Percentiles rank a stretch among this genome's conserved stretches.
Conservation (phyloP, 2,888 invertebrate genomes). For the Drosophila cracens region DNA sequence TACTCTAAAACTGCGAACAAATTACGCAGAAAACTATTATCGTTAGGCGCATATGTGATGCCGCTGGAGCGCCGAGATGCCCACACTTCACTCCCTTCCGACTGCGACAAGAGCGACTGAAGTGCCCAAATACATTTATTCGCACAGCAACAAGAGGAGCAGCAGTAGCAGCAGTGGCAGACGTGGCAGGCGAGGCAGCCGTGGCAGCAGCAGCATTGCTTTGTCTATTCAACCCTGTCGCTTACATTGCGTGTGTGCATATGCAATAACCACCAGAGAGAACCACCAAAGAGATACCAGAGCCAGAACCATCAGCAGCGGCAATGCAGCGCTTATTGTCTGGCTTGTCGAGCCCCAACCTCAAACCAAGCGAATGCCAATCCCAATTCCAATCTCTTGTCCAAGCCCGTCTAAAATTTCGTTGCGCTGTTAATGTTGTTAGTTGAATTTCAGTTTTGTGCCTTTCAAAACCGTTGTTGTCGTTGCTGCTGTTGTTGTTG, state of each 20-base stretch:
- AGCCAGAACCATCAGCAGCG: conserved; percentile 39
- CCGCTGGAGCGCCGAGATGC: conserved; percentile 60
- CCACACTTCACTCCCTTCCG: conserved; percentile 34
- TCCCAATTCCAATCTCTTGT: conserved; percentile 11
- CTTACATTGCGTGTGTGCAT: conserved; percentile 51
- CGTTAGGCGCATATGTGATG: conserved; percentile 84
- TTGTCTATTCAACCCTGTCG: conserved; percentile 67
- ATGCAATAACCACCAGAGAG: conserved; percentile 61
- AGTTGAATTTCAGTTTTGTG: conserved; percentile 82
- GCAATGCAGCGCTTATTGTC: conserved; percentile 63
- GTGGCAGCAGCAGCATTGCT: conserved; percentile 30
- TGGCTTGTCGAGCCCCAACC: conserved; percentile 46
- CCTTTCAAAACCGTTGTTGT: conserved; percentile 65
- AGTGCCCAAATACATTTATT: conserved; percentile 69
- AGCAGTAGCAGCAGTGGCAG: conserved; percentile 19
- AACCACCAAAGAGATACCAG: conserved; percentile 1
- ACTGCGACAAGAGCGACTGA: conserved; percentile 58
- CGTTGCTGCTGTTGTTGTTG: conserved; percentile 11
- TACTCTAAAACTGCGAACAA: conserved; percentile 78
- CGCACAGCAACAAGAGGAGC: conserved; percentile 10
- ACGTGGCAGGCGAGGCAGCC: conserved; percentile 22
- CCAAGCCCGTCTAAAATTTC: conserved; percentile 65
- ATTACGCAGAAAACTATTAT: conserved; percentile 85
- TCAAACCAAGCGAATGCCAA: conserved; percentile 3
- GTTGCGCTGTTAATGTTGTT: conserved; percentile 79